Base-by-base conservation (phyloP, 1,140 invertebrate species). In the Cepaea nemoralis region DNA sequence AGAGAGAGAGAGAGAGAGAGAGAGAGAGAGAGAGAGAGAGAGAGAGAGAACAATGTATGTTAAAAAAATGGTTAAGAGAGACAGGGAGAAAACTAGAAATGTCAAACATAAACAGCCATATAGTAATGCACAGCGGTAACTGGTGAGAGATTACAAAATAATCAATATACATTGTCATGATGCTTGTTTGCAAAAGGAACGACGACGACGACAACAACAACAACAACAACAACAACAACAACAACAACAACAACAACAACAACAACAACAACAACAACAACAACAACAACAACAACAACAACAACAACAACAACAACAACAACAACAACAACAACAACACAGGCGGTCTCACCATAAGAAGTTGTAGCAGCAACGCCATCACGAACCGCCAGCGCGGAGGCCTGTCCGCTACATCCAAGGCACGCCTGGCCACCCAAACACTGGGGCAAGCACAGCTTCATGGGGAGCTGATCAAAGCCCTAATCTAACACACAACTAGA, bases 371-470 rank as follows among this genome's bases (percentile, higher is more conserved):
- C n/a, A n/a, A n/a, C n/a, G n/a, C n/a, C n/a, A 66, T 78, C 55
- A 6, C 16, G 37, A 40, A 6, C 3, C 6, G 12, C 74, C 45
- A 76, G 27, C n/a, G 35, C 27, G 12, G 14, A 45, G 8, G 40
- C 24, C 10, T 76, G 74, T 27, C 80, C 69, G 8, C 31, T 71
- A 45, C 80, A 81, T 45, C 73, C 73, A 67, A 75, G 31, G 50
- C 80, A 81, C 24, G 70, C 73, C 48, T 75, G 70, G 12, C 80
- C 80, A 22, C 50, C 80, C 37, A 81, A 48, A 50, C 80, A 81
- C 80, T 81, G 80, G 22, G 80, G 80, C 73, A 81, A 73, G 45
- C 80, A 81, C 35, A 81, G 63, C 71, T 67, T 81, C 80, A 81
- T 81, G 12, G 35, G 27, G 67, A 12, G 22, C 42, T 45, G 42